Evolutionary conservation across 1,140 invertebrate species (phyloP).

Genomic region (Araneus ventricosus): DNA sequence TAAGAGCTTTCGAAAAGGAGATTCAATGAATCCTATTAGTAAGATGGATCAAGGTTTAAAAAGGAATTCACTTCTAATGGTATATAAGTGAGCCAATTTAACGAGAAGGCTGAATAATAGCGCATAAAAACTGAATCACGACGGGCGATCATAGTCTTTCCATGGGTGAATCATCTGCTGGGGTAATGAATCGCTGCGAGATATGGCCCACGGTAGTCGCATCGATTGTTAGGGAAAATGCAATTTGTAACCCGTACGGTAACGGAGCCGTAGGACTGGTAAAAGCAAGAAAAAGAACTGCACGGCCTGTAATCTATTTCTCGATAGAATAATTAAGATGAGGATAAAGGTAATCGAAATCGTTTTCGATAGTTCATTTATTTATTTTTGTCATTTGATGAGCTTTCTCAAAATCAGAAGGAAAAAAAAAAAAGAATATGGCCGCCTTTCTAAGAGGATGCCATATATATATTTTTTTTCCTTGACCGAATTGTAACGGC

Average conservation of each 20-base stretch:
- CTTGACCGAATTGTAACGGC: too few relatives aligned
- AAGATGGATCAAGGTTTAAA: slow-evolving; percentile 55
- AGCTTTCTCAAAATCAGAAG: too few relatives aligned
- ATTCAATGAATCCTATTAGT: slow-evolving; percentile 63
- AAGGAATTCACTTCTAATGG: slow-evolving; percentile 64
- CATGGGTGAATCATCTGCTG: slow-evolving; percentile 11
- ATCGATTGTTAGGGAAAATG: slow-evolving; percentile 52
- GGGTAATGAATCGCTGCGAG: slow-evolving; percentile 52
- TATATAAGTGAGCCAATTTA: slow-evolving; percentile 69
- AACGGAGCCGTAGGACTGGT: neutral
- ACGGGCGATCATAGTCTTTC: neutral
- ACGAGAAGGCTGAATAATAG: slow-evolving; percentile 24
- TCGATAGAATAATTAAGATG: neutral
- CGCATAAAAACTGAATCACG: slow-evolving; percentile 58
- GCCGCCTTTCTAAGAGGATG: too few relatives aligned
- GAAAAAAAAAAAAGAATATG: too few relatives aligned
- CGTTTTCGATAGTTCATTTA: neutral
- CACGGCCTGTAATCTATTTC: neutral
- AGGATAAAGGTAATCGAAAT: neutral
- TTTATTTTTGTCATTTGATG: neutral
- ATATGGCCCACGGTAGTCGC: neutral
- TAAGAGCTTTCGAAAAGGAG: neutral
- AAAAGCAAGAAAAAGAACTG: neutral
- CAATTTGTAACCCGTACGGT: neutral
- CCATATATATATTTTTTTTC: too few relatives aligned